phyloP scores from a whole-genome alignment of 1,140 invertebrate species.

The Trissolcus basalis region DNA sequence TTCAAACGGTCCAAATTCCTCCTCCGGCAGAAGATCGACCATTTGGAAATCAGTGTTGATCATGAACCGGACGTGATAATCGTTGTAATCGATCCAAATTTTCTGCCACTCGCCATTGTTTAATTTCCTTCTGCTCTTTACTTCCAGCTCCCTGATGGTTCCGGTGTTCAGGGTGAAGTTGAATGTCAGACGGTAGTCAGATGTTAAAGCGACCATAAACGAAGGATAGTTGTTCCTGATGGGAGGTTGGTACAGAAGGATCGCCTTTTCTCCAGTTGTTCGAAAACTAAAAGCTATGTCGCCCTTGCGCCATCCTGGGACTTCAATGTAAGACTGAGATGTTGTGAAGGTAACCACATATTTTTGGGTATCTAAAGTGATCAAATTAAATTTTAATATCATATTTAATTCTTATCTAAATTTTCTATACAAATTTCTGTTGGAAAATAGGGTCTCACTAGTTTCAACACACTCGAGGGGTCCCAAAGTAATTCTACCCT shows the following conservation, averaged over 20 bases:
- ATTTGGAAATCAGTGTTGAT: conserved; percentile 92
- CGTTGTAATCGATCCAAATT: conserved; percentile 95
- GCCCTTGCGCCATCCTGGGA: conserved; percentile 92
- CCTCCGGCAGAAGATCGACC: conserved; percentile 88
- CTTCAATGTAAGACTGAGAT: conserved; percentile 92
- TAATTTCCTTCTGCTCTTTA: conserved; percentile 87
- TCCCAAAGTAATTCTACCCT: conserved; percentile 90
- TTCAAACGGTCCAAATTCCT: conserved; percentile 93
- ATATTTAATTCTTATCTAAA: conserved; percentile 1
- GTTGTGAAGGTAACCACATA: conserved; percentile 96
- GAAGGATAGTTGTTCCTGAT: conserved; percentile 91
- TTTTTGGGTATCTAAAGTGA: conserved; percentile 86
- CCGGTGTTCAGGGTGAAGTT: conserved; percentile 93
- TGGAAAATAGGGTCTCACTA: too few species aligned
- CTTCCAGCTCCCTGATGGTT: conserved; percentile 84
- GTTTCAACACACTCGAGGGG: conserved; percentile 95
- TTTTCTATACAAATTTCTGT: not conserved
- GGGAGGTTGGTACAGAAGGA: conserved; percentile 92
- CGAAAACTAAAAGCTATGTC: conserved; percentile 95
- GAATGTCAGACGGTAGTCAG: conserved; percentile 90
- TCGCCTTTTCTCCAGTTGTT: conserved; percentile 91
- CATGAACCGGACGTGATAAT: conserved; percentile 95
- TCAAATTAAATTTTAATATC: conserved; percentile 3
- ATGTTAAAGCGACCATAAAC: conserved; percentile 90
- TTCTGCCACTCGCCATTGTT: conserved; percentile 97